phyloP scores from a whole-genome alignment of 2,888 invertebrate genomes.

The Drosophila siamana region DNA sequence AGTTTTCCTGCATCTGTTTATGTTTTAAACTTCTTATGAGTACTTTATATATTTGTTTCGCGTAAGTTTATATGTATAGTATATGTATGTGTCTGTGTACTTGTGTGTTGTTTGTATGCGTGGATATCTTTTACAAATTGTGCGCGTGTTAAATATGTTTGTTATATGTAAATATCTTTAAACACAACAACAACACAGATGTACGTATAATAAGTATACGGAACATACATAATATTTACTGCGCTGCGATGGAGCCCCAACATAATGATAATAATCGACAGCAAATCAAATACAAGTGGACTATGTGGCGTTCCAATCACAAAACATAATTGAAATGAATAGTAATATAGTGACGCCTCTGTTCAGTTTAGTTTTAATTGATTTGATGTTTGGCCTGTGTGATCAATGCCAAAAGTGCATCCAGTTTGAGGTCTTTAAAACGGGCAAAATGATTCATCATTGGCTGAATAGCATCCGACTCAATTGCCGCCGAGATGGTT shows the following conservation, averaged over 20 bases:
- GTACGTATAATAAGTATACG: constrained; percentile 51
- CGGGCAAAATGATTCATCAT: constrained; percentile 85
- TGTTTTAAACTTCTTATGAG: constrained; percentile 55
- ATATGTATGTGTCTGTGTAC: constrained; percentile 30
- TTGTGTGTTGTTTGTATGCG: constrained; percentile 35
- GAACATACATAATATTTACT: constrained; percentile 57
- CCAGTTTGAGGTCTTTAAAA: constrained; percentile 84
- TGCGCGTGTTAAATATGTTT: constrained; percentile 44
- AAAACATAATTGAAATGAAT: constrained; percentile 27
- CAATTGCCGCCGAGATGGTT: constrained; percentile 84
- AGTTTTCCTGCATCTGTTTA: constrained; percentile 41
- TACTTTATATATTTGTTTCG: constrained; percentile 43
- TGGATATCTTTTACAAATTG: constrained; percentile 53
- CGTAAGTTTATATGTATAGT: constrained; percentile 12
- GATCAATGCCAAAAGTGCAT: constrained; percentile 84
- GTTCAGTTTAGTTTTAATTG: constrained; percentile 82
- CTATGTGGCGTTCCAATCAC: constrained; percentile 24
- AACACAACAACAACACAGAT: constrained; percentile 63
- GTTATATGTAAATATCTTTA: constrained; percentile 47
- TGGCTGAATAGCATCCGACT: constrained; percentile 84
- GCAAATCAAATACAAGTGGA: constrained; percentile 33
- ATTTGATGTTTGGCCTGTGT: constrained; percentile 84
- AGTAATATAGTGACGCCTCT: constrained; percentile 22
- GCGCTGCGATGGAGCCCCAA: constrained; percentile 46
- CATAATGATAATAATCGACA: constrained; percentile 32